Conservation (phyloP, 2,888 invertebrate species). For the Oscheius myriophilus region DNA sequence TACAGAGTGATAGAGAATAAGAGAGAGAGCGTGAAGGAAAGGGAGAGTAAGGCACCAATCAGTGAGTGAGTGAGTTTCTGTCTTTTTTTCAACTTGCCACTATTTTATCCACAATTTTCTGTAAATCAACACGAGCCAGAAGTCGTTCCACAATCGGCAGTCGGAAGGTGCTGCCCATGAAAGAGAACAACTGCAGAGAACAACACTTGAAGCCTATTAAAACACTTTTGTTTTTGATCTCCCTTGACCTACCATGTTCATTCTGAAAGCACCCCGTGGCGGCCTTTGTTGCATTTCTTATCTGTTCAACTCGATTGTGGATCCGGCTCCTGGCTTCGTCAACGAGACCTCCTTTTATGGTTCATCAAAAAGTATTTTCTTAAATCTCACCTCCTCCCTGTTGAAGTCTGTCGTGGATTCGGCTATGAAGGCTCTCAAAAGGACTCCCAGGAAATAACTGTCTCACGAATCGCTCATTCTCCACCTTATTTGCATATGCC, state of each 20-base stretch:
- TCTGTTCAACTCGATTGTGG: background rate
- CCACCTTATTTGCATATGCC: no score
- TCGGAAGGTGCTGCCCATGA: slow-evolving; percentile 16
- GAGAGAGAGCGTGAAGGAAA: no score
- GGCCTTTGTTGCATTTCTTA: slow-evolving; percentile 8
- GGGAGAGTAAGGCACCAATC: no score
- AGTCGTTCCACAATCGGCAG: slow-evolving; percentile 17
- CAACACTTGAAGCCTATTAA: slow-evolving; percentile 17
- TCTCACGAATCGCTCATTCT: no score
- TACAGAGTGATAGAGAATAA: no score
- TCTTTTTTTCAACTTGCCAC: background rate
- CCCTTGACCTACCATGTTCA: slow-evolving; percentile 14
- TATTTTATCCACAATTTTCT: slow-evolving; percentile 20
- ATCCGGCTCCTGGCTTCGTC: background rate
- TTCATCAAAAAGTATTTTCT: background rate
- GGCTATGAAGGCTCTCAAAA: no score
- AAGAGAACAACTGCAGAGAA: slow-evolving; percentile 17
- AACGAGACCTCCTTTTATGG: background rate
- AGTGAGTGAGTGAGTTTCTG: background rate
- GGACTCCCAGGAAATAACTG: no score
- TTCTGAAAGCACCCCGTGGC: slow-evolving; percentile 14
- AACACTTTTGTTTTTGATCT: background rate
- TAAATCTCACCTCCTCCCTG: background rate
- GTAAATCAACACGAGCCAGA: slow-evolving; percentile 17
- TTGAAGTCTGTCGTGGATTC: no score